Conservation (phyloP, 2,888 invertebrate species). For the Diaperis boleti region DNA sequence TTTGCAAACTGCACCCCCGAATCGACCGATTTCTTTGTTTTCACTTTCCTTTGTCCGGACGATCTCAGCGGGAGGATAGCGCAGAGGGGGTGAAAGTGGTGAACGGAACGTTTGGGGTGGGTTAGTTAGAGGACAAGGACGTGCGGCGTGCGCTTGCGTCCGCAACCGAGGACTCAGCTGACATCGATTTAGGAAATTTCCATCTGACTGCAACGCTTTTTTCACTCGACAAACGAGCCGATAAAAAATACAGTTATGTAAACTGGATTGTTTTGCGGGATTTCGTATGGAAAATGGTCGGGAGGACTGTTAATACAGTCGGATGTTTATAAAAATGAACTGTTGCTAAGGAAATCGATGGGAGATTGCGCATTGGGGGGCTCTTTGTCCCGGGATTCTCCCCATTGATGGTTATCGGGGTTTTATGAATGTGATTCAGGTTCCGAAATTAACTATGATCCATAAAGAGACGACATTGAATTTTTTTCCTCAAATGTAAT, state of each 20-base stretch:
- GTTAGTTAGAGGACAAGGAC: constrained; percentile 50
- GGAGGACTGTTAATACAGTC: no score
- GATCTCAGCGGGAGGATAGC: constrained; percentile 4
- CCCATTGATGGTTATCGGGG: not conserved
- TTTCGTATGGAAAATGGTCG: no score
- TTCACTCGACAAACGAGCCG: no score
- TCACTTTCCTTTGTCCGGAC: constrained; percentile 42
- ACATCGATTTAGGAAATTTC: constrained; percentile 50
- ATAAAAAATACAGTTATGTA: no score
- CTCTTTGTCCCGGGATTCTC: not conserved
- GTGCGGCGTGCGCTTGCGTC: constrained; percentile 41
- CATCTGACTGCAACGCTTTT: constrained; percentile 34
- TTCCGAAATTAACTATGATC: not conserved
- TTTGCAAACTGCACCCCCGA: not conserved
- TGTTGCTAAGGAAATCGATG: no score
- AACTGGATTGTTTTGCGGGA: no score
- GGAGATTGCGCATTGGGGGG: not conserved
- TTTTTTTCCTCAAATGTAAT: no score
- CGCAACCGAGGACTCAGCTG: constrained; percentile 43
- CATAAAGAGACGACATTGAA: not conserved
- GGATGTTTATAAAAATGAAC: no score
- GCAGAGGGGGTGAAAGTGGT: constrained; percentile 28
- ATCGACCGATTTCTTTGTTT: constrained; percentile 33
- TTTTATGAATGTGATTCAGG: not conserved
- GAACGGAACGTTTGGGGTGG: constrained; percentile 42